Evolutionary conservation across 2,113 vertebrate genomes (phyloP), one percentile per base, ranked within the genome.

Genomic region (Microcebus griseorufus): DNA sequence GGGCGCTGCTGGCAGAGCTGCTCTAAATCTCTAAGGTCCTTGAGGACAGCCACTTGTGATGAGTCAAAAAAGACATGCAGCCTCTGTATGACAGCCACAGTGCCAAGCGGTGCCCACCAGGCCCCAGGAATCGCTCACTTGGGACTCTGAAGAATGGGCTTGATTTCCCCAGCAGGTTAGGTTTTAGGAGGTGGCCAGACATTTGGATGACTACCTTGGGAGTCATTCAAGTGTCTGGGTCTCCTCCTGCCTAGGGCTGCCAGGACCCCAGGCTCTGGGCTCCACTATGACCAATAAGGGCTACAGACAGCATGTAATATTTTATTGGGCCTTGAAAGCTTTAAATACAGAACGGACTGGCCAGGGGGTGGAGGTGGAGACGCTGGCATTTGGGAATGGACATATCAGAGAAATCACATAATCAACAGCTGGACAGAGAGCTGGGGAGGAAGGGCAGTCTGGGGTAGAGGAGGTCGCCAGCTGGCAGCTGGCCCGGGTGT

Each of bases 301-400:
- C n/a, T 98, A 95, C 93, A 79, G 96, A 95, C 27, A 96, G 97
- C 98, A 95, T 58, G 73, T 93, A 93, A 97, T 98, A 97, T 62
- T 96, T 98, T 98, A 98, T 98, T 98, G 92, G 95, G 94, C 93
- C 97, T 98, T 18, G 11, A 88, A 98, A 98, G 97, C 98, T 98
- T 98, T 98, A 98, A 98, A 98, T 98, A 98, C 97, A 97, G 97
- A 97, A 95, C 45, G 87, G 81, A 85, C 89, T 92, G 83, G 82
- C 62, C 39, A 81, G 60, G 58, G 82, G 75, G 69, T 32, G 75
- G 70, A 86, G 37, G 62, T 81, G 69, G 79, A 89, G 78, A 84
- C 55, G 39, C 84, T 83, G 94, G 95, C 96, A 65, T 93, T 23
- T 94, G 92, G 91, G 94, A 95, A 58, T 4, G 65, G 91, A 94